These are phyloP conservation scores for Ernsta delagoae DNA, from an alignment of 2,888 invertebrate genomes.

Conservation along the genomic window DNA sequence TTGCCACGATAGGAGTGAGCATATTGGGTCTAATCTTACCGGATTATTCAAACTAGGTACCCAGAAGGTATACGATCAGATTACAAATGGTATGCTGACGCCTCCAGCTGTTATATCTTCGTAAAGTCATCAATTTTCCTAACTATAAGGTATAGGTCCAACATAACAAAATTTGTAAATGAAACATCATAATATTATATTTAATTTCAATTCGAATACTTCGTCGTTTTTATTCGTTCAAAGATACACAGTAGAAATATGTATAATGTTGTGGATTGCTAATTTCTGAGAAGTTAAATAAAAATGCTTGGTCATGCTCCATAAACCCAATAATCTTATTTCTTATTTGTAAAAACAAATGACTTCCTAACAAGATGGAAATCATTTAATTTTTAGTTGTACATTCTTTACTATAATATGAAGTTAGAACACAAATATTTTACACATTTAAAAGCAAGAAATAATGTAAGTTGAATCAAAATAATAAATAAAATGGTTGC, in stretches of 20 bases:
- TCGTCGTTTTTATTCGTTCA: background rate
- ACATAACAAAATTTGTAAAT: no score
- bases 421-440: no score
- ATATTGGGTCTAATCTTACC: no score
- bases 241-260: background rate
- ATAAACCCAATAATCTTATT: conserved; percentile 15
- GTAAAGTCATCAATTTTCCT: no score
- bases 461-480: no score
- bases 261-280: background rate
- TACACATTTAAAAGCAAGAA: no score
- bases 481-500: background rate
- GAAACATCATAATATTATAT: no score
- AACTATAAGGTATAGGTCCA: no score
- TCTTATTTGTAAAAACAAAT: background rate
- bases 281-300: background rate
- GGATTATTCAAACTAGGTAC: no score
- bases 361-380: background rate
- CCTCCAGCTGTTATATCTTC: background rate
- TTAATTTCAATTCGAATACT: background rate
- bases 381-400: background rate
- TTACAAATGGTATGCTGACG: background rate
- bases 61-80: no score
- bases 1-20: no score
- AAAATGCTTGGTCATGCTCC: conserved; percentile 13
- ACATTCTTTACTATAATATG: background rate